Conservation (phyloP, 1,140 invertebrate genomes). For the Apis dorsata region DNA sequence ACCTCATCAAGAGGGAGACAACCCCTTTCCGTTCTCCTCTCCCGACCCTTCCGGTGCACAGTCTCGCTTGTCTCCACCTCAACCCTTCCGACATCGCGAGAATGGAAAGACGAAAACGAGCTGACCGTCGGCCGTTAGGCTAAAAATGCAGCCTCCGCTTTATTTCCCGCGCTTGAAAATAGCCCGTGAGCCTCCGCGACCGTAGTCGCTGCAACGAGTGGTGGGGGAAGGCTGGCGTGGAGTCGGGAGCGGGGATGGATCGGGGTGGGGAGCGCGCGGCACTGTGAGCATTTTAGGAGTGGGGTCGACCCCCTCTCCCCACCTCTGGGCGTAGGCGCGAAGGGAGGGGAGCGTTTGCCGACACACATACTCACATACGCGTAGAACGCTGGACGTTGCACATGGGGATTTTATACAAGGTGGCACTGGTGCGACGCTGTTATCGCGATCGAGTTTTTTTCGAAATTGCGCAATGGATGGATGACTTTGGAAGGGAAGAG, state of each 20-base stretch:
- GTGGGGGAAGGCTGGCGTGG: slow-evolving; percentile 8
- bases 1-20: slow-evolving; percentile 19
- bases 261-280: not conserved
- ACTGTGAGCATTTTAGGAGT: slow-evolving; percentile 14
- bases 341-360: not conserved
- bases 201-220: slow-evolving; percentile 30
- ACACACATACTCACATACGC: not conserved
- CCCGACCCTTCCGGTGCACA: not conserved
- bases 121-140: slow-evolving; percentile 75
- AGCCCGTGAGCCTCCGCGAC: slow-evolving; percentile 65
- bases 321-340: not conserved
- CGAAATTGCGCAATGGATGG: not conserved
- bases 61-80: not conserved
- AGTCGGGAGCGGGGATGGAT: slow-evolving; percentile 34
- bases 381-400: not conserved
- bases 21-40: slow-evolving; percentile 11
- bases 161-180: slow-evolving; percentile 78
- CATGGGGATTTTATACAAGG: slow-evolving; percentile 26
- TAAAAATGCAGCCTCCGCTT: slow-evolving; percentile 77
- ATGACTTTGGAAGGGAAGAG: not conserved
- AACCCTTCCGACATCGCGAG: slow-evolving; percentile 5
- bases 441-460: not conserved
- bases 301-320: slow-evolving; percentile 7
- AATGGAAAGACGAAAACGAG: slow-evolving; percentile 72
- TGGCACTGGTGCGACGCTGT: not conserved